Evolutionary conservation across 1,140 invertebrate species (phyloP).

Genomic region (Drosophila mojavensis): DNA sequence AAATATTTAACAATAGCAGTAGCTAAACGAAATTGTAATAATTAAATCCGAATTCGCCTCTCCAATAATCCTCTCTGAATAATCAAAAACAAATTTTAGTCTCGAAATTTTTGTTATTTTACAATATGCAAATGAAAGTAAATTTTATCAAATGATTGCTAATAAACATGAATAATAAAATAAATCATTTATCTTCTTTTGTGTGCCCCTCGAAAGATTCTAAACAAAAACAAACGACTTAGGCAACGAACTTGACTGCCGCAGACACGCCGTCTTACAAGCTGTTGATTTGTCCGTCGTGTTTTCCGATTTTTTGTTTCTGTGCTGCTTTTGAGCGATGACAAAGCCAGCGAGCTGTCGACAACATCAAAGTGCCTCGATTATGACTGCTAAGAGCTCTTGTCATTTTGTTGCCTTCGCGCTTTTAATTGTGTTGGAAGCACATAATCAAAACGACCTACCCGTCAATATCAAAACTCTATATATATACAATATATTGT

Average conservation of each 20-base stretch:
- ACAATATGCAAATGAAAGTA: constrained; percentile 4
- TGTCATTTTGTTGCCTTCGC: constrained; percentile 72
- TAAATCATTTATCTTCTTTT: constrained; percentile 35
- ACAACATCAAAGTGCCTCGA: constrained; percentile 64
- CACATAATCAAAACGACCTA: constrained; percentile 49
- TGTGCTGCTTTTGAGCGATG: constrained; percentile 20
- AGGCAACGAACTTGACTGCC: constrained; percentile 74
- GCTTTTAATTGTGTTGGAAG: constrained; percentile 63
- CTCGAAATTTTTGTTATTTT: constrained; percentile 8
- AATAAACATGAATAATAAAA: constrained; percentile 15
- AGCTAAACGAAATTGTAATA: not conserved
- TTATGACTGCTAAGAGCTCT: constrained; percentile 71
- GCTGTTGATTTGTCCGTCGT: constrained; percentile 31
- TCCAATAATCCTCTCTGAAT: not conserved
- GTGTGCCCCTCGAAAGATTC: constrained; percentile 35
- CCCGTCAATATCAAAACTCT: constrained; percentile 43
- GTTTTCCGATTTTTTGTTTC: constrained; percentile 7
- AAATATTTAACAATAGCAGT: not conserved
- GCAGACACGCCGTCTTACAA: constrained; percentile 33
- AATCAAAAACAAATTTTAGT: not conserved
- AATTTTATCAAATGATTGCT: constrained; percentile 3
- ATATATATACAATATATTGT: constrained; percentile 4
- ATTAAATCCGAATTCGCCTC: not conserved
- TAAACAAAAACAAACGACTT: constrained; percentile 62
- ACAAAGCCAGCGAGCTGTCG: constrained; percentile 61